Evolutionary conservation across 2,113 vertebrate species (phyloP), one percentile per base, ranked within the genome.

Genomic region (Gobio gobio): DNA sequence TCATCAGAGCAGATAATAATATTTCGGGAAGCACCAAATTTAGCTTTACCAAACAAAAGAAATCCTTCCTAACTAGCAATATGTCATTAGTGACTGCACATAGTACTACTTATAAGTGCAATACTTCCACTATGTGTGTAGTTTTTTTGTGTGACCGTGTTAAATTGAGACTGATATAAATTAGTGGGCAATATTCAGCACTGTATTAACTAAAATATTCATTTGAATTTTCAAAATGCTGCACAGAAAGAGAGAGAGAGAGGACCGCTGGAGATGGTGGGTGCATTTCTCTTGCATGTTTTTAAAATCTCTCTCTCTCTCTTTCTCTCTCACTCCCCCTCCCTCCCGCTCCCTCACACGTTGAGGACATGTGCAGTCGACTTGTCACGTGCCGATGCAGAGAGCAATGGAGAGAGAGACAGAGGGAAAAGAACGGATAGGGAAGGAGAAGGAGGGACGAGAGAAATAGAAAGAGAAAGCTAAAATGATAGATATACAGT

Each of bases 351-450:
- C 78, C 45, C 91, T 94, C 94, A 95, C 94, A 95, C 93, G 92
- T 92, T 89, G 89, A 45, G 93, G 92, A 92, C 94, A 95, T 95
- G 95, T 95, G 95, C 94, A 72, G 93, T 88, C 75, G 84, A 88
- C 91, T 73, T 86, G 89, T 95, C 94, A 95, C 94, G 93, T 94
- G 94, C 92, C 82, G 90, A 89, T 94, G 93, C 94, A 93, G 94
- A 93, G 89, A 92, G 92, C 90, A 90, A 83, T 84, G 58, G 87
- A 92, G 89, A 80, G 84, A 91, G 90, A 91, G 89, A 87, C 83
- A 49, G 61, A 78, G 33, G 76, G 40, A 47, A 75, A 59, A 83
- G 88, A 86, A 86, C 83, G 63, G 86, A 88, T 66, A 82, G 54
- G 45, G 88, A 75, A 59, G 73, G 82, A 82, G 77, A 56, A 61